phyloP scores from a whole-genome alignment of 2,113 vertebrate genomes.

The Nipponia nippon region DNA sequence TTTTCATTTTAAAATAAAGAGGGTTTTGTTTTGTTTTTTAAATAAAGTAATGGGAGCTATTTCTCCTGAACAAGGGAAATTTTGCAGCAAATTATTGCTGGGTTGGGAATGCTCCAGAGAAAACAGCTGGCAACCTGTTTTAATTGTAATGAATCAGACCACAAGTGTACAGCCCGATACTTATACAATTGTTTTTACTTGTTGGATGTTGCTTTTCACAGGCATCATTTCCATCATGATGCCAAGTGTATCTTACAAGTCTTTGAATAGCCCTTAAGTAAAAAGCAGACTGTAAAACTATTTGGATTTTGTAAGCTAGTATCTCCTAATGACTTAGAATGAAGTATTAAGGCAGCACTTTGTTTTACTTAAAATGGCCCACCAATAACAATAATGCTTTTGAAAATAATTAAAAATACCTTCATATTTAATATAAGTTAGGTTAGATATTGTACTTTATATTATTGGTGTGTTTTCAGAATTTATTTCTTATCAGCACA shows the following conservation, averaged over 20 bases:
- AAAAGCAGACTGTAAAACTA: conserved; percentile 1
- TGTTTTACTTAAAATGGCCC: background rate
- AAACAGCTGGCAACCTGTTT: conserved; percentile 5
- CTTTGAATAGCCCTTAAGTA: conserved; percentile 33
- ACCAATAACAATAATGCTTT: background rate
- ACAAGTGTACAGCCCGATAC: background rate
- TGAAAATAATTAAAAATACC: background rate
- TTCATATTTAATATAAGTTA: background rate
- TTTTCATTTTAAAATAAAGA: background rate
- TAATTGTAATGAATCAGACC: background rate
- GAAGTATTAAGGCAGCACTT: background rate
- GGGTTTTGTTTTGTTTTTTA: background rate
- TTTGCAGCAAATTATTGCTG: background rate
- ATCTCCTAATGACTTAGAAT: background rate
- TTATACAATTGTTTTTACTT: background rate
- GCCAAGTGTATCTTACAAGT: background rate
- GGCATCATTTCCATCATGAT: background rate
- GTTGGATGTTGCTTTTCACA: background rate
- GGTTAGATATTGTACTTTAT: background rate
- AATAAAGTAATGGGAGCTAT: background rate
- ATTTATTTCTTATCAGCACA: background rate
- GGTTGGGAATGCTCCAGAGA: background rate
- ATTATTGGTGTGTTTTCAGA: background rate
- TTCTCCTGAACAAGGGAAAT: background rate
- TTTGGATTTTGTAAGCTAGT: background rate